phyloP scores from a whole-genome alignment of 2,113 vertebrate genomes.

The Gavia stellata region DNA sequence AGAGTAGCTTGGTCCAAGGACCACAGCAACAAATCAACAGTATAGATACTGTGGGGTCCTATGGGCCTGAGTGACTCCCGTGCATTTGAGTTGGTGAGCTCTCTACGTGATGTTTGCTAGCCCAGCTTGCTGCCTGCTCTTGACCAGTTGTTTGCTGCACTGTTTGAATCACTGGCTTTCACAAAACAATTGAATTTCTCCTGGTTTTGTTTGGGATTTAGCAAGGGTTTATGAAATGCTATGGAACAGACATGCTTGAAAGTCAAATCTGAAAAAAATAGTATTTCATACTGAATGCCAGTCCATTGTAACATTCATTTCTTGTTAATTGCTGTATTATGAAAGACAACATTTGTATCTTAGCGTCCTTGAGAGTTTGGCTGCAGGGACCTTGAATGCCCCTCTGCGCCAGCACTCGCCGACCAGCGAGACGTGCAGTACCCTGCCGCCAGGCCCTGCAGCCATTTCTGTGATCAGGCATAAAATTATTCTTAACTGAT shows the following conservation, averaged over 20 bases:
- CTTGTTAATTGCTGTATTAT: slow-evolving; percentile 7
- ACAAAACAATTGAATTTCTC: neutral
- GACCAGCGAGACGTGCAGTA: neutral
- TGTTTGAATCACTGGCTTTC: neutral
- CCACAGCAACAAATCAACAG: neutral
- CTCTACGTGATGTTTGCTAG: accelerated
- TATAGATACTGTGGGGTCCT: neutral
- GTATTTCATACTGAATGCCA: neutral
- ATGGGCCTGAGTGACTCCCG: neutral
- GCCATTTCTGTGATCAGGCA: slow-evolving; percentile 40
- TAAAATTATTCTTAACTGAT: slow-evolving; percentile 40
- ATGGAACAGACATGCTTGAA: neutral
- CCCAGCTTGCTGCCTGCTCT: neutral
- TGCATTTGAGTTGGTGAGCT: neutral
- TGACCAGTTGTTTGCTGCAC: neutral
- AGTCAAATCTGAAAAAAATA: neutral
- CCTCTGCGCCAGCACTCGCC: neutral
- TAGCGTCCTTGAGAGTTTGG: slow-evolving; percentile 9
- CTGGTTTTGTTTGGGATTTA: neutral
- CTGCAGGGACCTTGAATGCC: neutral
- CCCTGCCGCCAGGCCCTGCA: slow-evolving; percentile 1
- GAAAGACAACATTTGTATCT: neutral
- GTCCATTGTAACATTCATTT: neutral
- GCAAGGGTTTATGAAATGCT: neutral
- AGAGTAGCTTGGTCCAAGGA: neutral